Conservation (phyloP, 2,888 invertebrate species). For the Drepanosiphum platanoidis region DNA sequence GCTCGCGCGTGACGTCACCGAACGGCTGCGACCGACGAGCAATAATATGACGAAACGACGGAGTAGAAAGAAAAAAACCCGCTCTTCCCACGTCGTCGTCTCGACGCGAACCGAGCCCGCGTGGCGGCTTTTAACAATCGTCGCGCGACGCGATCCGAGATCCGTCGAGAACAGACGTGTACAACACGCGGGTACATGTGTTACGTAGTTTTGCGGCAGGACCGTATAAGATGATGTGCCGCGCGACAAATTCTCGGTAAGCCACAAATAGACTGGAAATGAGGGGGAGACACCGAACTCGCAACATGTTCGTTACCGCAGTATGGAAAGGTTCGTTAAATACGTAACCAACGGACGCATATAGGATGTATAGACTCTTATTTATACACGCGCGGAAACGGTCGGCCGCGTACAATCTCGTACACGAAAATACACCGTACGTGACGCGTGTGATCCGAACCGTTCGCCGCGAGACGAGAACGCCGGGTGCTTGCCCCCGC, state of each 20-base stretch:
- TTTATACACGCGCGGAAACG: neutral
- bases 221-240: neutral
- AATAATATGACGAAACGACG: too few relatives aligned
- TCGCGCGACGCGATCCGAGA: neutral
- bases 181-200: neutral
- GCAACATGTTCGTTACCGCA: neutral
- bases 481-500: too few relatives aligned
- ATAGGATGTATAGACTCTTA: neutral
- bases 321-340: conserved; percentile 12
- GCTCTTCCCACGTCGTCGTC: too few relatives aligned
- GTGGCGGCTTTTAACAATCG: neutral
- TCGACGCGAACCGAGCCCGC: too few relatives aligned
- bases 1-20: too few relatives aligned
- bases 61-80: too few relatives aligned
- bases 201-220: neutral
- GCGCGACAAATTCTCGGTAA: neutral
- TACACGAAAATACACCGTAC: neutral
- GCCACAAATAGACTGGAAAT: conserved; percentile 17
- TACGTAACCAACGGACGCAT: neutral
- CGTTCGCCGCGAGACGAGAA: too few relatives aligned
- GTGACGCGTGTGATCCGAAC: too few relatives aligned
- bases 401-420: neutral
- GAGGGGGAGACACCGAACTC: conserved; percentile 14
- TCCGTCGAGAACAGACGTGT: neutral
- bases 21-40: too few relatives aligned